These are phyloP conservation scores for Coenonympha glycerion DNA, from an alignment of 2,888 invertebrate species.

Conservation along the genomic window DNA sequence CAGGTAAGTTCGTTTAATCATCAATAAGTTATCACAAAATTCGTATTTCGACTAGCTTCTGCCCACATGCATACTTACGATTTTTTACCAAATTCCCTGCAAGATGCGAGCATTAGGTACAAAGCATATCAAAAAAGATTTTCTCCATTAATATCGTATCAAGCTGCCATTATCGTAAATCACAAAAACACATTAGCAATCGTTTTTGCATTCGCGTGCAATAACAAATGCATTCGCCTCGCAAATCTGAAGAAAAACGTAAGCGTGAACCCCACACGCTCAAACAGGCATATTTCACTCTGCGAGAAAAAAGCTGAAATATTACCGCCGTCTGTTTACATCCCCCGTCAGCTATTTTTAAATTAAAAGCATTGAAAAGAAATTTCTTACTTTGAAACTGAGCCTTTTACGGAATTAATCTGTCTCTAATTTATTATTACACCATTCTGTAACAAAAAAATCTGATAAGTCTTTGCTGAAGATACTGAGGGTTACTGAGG, in stretches of 20 bases:
- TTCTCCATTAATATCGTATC: not conserved
- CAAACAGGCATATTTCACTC: slow-evolving; percentile 13
- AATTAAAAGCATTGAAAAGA: not conserved
- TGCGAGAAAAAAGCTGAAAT: slow-evolving; percentile 1
- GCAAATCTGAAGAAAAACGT: slow-evolving; percentile 12
- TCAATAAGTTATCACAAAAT: too few relatives aligned
- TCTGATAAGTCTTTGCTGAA: too few relatives aligned
- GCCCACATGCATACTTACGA: too few relatives aligned
- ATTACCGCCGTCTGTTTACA: not conserved
- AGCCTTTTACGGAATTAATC: too few relatives aligned
- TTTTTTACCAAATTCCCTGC: too few relatives aligned
- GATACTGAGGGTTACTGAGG: too few relatives aligned
- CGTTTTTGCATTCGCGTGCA: slow-evolving; percentile 14
- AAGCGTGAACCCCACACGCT: slow-evolving; percentile 6
- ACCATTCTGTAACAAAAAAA: too few relatives aligned
- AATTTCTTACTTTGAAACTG: too few relatives aligned
- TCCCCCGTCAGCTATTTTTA: not conserved
- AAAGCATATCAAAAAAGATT: not conserved
- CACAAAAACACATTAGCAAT: slow-evolving; percentile 3
- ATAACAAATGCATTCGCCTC: slow-evolving; percentile 4
- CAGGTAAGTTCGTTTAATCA: too few relatives aligned
- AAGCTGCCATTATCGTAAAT: slow-evolving; percentile 4
- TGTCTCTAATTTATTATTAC: too few relatives aligned
- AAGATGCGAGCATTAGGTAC: too few relatives aligned
- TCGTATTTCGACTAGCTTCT: too few relatives aligned